A percentile compares a stretch with the other conserved stretches of the same genome.
phyloP scores from a whole-genome alignment of 2,797 vertebrate genomes.

The Cirrhinus mrigala region DNA sequence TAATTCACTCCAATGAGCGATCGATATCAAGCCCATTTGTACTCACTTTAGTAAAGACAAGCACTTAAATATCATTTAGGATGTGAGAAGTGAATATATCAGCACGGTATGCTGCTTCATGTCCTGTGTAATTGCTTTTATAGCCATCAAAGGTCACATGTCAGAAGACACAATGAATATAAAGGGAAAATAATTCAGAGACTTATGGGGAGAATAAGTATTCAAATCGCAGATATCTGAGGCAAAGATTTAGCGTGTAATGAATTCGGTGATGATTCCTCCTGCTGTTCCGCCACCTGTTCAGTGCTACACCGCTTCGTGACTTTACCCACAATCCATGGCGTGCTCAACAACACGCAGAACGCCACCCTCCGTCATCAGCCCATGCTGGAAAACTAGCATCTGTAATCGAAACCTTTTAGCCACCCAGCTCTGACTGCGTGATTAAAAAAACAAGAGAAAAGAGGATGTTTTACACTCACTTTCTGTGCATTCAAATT shows the following conservation, averaged over 20 bases:
- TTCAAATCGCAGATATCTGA: conserved; percentile 54
- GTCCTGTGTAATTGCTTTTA: background rate
- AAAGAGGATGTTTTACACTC: background rate
- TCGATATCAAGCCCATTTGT: background rate
- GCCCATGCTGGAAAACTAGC: conserved; percentile 15
- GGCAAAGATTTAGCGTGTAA: conserved; percentile 75
- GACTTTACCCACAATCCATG: conserved; percentile 55
- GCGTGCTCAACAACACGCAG: background rate
- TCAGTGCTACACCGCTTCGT: conserved; percentile 55
- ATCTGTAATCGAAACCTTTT: background rate
- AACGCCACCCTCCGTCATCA: background rate
- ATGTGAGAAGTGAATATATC: background rate
- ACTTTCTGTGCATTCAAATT: background rate
- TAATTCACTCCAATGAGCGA: background rate
- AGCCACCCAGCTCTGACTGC: background rate
- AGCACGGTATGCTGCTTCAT: background rate
- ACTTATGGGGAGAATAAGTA: conserved; percentile 51
- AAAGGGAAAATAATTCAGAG: background rate
- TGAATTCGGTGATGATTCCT: conserved; percentile 73
- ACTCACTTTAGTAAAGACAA: background rate
- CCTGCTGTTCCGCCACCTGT: conserved; percentile 80
- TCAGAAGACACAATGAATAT: conserved; percentile 4
- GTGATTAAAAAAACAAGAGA: background rate
- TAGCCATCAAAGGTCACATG: background rate
- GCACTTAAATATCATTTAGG: background rate